Conservation (phyloP, 1,140 invertebrate species). For the Idris sp. region DNA sequence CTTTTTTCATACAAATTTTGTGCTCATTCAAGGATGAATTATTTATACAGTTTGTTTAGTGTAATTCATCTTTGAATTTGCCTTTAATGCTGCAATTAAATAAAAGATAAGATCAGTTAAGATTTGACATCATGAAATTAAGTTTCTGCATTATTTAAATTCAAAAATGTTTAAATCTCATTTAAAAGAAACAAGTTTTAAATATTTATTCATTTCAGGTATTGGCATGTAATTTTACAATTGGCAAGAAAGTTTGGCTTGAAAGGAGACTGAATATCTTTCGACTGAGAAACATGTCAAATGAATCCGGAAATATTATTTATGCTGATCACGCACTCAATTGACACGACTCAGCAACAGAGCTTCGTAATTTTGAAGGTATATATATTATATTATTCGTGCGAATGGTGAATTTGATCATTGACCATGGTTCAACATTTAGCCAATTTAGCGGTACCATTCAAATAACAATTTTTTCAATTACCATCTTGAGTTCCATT, state of each 20-base stretch:
- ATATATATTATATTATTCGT: conserved; percentile 17
- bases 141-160: no score
- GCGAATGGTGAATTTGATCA: conserved; percentile 18
- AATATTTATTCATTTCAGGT: conserved; percentile 16
- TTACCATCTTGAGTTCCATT: no score
- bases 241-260: conserved; percentile 2
- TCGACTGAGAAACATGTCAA: conserved; percentile 38
- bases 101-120: no score
- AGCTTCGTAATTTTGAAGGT: conserved; percentile 26
- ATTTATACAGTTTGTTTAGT: no score
- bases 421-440: conserved; percentile 21
- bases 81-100: no score
- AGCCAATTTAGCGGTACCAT: background rate
- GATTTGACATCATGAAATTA: no score
- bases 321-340: conserved; percentile 49
- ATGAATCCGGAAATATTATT: conserved; percentile 56
- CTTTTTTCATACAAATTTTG: no score
- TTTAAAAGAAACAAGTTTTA: background rate
- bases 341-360: conserved; percentile 42
- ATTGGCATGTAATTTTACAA: conserved; percentile 24
- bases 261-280: conserved; percentile 4
- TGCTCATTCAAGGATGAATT: no score
- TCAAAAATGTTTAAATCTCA: no score
- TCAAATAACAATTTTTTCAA: no score
- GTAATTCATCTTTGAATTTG: no score